Evolutionary conservation across 1,140 invertebrate genomes (phyloP).

Genomic region (Danaus melanippus): DNA sequence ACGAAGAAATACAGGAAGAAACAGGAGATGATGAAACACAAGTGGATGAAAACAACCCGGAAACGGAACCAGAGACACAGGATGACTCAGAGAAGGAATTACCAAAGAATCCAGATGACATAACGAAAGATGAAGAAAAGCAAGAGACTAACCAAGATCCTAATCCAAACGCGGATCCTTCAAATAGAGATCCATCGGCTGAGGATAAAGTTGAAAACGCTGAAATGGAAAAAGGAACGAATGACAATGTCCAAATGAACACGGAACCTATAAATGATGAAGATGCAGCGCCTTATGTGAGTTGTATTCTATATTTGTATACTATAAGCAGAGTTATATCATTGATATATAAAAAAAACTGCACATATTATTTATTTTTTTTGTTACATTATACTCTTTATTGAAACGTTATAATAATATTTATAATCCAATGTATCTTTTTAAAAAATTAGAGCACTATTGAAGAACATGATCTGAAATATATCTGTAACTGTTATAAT

Average conservation of each 20-base stretch:
- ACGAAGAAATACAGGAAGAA: constrained; percentile 7
- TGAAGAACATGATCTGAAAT: too few species aligned
- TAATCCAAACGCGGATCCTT: constrained; percentile 71
- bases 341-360: too few species aligned
- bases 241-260: constrained; percentile 73
- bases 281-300: constrained; percentile 72
- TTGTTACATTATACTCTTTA: too few species aligned
- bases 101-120: constrained; percentile 59
- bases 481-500: too few species aligned
- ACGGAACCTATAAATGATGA: constrained; percentile 74
- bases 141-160: constrained; percentile 82
- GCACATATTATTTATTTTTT: too few species aligned
- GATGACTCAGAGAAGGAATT: constrained; percentile 46
- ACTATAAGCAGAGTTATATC: too few species aligned
- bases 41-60: constrained; percentile 23
- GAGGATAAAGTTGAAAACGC: constrained; percentile 66
- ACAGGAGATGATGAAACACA: constrained; percentile 19
- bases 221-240: constrained; percentile 55
- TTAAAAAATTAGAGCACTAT: too few species aligned
- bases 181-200: constrained; percentile 73
- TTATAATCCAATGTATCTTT: too few species aligned
- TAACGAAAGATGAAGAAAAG: constrained; percentile 71
- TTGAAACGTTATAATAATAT: too few species aligned
- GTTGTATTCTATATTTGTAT: too few species aligned
- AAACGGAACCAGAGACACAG: constrained; percentile 25